Conservation (phyloP, 1,140 invertebrate genomes). For the Penaeus vannamei region DNA sequence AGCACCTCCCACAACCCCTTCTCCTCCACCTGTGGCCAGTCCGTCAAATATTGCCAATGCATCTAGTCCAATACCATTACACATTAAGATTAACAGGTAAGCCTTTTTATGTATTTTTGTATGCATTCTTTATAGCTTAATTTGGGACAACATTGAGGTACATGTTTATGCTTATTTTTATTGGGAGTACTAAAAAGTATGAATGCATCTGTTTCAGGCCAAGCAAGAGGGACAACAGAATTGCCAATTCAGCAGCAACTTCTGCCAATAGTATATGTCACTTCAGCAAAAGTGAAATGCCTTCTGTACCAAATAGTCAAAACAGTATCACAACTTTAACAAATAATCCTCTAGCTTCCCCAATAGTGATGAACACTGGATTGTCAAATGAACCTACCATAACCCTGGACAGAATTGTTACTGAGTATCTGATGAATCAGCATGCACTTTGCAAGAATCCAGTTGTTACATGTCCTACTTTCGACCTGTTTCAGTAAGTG, state of each 20-base stretch:
- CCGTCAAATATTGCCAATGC: constrained; percentile 20
- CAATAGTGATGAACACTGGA: constrained; percentile 49
- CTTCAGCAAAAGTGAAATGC: constrained; percentile 6
- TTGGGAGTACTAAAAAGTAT: background rate
- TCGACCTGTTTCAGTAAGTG: constrained; percentile 81
- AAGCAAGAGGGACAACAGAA: constrained; percentile 31
- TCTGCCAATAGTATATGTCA: background rate
- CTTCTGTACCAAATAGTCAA: background rate
- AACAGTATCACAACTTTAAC: too few relatives aligned
- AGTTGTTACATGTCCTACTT: constrained; percentile 91
- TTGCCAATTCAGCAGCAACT: background rate
- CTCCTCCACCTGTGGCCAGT: constrained; percentile 31
- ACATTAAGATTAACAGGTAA: constrained; percentile 28
- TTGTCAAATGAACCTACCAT: constrained; percentile 72
- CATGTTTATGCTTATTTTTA: background rate
- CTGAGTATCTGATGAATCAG: constrained; percentile 95
- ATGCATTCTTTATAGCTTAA: background rate
- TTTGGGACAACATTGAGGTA: background rate
- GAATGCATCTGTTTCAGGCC: constrained; percentile 1
- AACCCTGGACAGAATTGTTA: constrained; percentile 92
- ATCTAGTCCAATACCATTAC: constrained; percentile 25
- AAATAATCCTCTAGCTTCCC: constrained; percentile 12
- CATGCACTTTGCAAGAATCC: constrained; percentile 94
- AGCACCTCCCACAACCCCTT: constrained; percentile 3
- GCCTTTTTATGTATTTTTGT: background rate